Evolutionary conservation across 2,797 vertebrate genomes (phyloP), one percentile per base, ranked within the genome.

Genomic region (Leptoclinus maculatus): DNA sequence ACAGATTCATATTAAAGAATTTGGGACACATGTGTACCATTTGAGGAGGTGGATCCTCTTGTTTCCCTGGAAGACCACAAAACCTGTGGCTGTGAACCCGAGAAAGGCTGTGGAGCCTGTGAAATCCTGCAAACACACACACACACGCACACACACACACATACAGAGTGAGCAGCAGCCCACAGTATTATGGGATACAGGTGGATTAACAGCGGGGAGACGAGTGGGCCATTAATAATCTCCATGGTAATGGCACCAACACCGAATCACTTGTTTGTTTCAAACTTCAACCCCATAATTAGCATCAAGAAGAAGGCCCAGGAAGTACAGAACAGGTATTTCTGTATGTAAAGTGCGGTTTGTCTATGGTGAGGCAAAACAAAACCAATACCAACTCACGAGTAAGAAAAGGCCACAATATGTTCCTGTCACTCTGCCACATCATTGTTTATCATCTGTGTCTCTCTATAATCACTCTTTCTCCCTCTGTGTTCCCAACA

Each of bases 41-140:
- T 97, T 98, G 88, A 99, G 95, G 81, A 99, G 96, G 83, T 99
- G 97, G 92, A 97, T 98, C 91, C 98, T 96, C 93, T 99, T 99
- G 94, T 99, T 99, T 91, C 98, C 98, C 91, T 99, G 98, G 92
- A 99, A 99, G 83, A 99, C 98, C 82, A 99, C 97, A 94, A 99
- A 97, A 65, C 98, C 98, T 54, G 96, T 95, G 83, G 97, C 97
- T 65, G 98, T 99, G 91, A 99, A 99, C 73, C 98, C 98, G 67
- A 99, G 95, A 93, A 99, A 99, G 11, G 98, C 97, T 62, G 97
- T 99, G 38, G 94, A 96, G 66, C 97, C 98, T 1, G 95, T 97
- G 83, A 98, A 98, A 92, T 99, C 98, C 98, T 99, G 84, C 34
- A 87, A 49, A 89, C 83, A 68, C 73, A 91, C 21, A 91, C 66